Evolutionary conservation across 2,888 invertebrate genomes (phyloP).

Genomic region (Cantharis flavilabris): DNA sequence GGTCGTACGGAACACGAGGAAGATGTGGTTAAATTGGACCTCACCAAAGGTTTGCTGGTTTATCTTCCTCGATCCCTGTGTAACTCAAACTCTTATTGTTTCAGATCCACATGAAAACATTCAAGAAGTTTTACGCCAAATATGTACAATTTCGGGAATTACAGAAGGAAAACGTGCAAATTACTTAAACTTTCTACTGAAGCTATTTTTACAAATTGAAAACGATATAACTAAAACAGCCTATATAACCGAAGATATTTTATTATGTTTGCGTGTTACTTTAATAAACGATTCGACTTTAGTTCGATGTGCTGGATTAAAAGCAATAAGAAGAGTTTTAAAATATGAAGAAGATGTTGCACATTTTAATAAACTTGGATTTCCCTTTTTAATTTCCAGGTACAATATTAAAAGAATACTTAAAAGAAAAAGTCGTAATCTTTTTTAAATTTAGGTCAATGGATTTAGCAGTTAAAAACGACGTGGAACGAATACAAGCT

Average conservation of each 20-base stretch:
- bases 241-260: constrained; percentile 78
- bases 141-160: constrained; percentile 66
- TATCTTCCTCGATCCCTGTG: not conserved
- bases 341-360: constrained; percentile 78
- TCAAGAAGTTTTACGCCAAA: constrained; percentile 65
- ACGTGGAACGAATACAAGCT: constrained; percentile 91
- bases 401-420: constrained; percentile 45
- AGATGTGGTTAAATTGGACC: constrained; percentile 63
- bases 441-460: constrained; percentile 67
- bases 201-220: constrained; percentile 71
- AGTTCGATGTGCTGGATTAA: constrained; percentile 85
- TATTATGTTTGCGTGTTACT: constrained; percentile 81
- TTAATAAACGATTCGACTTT: constrained; percentile 87
- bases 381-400: constrained; percentile 84
- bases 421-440: not conserved
- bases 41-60: constrained; percentile 56
- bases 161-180: constrained; percentile 81
- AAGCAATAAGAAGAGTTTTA: constrained; percentile 85
- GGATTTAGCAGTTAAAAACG: constrained; percentile 87
- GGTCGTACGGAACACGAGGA: constrained; percentile 61
- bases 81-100: not conserved
- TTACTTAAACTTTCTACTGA: constrained; percentile 87
- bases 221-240: constrained; percentile 65
- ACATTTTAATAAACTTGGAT: constrained; percentile 77
- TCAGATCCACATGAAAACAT: constrained; percentile 64